These are phyloP conservation scores for Pterocles burchelli DNA, from an alignment of 2,113 vertebrate genomes.

Conservation along the genomic window DNA sequence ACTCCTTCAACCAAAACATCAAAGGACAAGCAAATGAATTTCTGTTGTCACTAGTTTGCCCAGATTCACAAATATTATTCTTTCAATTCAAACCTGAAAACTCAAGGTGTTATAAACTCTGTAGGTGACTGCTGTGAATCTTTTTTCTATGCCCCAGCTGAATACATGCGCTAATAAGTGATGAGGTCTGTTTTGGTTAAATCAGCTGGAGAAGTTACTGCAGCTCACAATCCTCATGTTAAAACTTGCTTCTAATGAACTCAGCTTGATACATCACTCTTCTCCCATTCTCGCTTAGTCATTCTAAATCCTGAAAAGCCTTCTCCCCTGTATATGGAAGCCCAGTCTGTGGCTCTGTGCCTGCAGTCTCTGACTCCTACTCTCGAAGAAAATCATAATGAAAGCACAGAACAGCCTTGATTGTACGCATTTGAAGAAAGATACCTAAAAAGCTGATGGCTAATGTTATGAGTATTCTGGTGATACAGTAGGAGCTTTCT, in stretches of 20 bases:
- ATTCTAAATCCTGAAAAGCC: not conserved
- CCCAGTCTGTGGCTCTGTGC: not conserved
- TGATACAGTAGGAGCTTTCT: not conserved
- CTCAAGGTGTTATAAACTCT: not conserved
- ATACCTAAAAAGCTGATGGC: not conserved
- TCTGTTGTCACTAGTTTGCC: not conserved
- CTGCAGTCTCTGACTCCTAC: not conserved
- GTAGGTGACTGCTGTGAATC: not conserved
- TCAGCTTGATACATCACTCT: not conserved
- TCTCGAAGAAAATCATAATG: not conserved
- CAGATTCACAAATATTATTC: not conserved
- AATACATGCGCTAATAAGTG: not conserved
- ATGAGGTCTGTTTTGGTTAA: not conserved
- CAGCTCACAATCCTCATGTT: not conserved
- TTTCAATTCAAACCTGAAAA: not conserved
- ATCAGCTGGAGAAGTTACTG: not conserved
- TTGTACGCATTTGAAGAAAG: not conserved
- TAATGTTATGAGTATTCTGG: not conserved
- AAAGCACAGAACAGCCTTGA: not conserved
- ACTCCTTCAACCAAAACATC: not conserved
- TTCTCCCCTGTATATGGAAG: not conserved
- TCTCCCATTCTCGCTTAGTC: not conserved
- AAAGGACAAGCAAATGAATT: not conserved
- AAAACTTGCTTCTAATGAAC: not conserved
- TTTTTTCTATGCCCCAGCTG: not conserved